Evolutionary conservation across 2,888 invertebrate species (phyloP).

Genomic region (Sussaba pulchella): DNA sequence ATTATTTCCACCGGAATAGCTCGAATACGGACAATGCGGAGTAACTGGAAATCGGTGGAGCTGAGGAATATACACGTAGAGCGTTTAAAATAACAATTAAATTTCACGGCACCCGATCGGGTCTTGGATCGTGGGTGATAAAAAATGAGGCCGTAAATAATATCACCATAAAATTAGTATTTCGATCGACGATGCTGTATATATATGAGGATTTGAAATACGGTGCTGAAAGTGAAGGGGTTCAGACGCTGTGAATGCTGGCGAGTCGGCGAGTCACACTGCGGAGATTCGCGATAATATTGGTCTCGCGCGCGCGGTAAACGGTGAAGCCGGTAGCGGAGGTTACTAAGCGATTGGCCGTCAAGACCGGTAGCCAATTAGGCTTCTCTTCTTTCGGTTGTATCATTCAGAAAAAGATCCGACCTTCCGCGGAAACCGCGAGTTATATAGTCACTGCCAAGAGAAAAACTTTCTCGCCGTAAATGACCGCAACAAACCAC

Average conservation of each 20-base stretch:
- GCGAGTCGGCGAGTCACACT: slow-evolving; percentile 40
- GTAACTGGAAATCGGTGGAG: not conserved
- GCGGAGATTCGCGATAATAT: slow-evolving; percentile 62
- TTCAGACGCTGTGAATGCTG: slow-evolving; percentile 35
- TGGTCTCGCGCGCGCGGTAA: slow-evolving; percentile 33
- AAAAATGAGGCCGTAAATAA: not conserved
- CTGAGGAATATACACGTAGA: not conserved
- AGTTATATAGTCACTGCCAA: slow-evolving; percentile 31
- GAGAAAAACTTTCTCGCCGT: slow-evolving; percentile 76
- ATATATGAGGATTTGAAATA: slow-evolving; percentile 12
- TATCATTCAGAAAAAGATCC: slow-evolving; percentile 66
- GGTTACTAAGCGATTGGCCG: slow-evolving; percentile 67
- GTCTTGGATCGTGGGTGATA: not conserved
- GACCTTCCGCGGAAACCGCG: slow-evolving; percentile 66
- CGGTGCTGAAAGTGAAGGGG: slow-evolving; percentile 39
- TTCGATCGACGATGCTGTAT: not conserved
- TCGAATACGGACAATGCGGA: too few species aligned
- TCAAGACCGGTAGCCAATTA: slow-evolving; percentile 68
- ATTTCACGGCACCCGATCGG: too few species aligned
- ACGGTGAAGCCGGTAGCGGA: slow-evolving; percentile 48
- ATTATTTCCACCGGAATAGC: too few species aligned
- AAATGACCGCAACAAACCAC: slow-evolving; percentile 68
- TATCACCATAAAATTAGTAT: not conserved
- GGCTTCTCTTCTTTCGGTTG: slow-evolving; percentile 65
- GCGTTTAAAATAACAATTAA: not conserved